Evolutionary conservation across 2,888 invertebrate genomes (phyloP), one percentile per base, ranked within the genome.

Genomic region (Cantharis lateralis): DNA sequence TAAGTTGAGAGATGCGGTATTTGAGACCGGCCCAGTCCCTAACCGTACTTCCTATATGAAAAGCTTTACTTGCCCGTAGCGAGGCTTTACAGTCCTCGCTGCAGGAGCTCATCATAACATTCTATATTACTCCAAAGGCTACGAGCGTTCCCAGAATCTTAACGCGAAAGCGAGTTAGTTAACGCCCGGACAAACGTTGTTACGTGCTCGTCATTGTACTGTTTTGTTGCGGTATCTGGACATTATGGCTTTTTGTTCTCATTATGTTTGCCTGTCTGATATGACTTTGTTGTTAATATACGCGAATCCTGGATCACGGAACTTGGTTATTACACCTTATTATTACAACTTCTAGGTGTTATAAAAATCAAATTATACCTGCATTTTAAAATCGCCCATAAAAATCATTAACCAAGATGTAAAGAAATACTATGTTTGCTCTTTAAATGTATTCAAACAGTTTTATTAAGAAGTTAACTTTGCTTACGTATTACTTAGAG

Each of bases 101-200:
- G 75, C 75, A 77, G 78, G 74, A 77, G 79, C 80, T 79, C 80
- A 79, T 81, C 81, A 81, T 81, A 81, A 81, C 80, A 81, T 80
- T 66, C 81, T 81, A 80, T 81, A 81, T 80, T 81, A 81, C 75
- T 75, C 79, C 75, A 75, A 75, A 75, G 79, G 79, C 75, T 69
- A 72, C 16, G 74, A 75, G 74, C 79, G 78, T 72, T 72, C 66
- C 77, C 72, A 76, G 81, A 81, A 81, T 81, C 78, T 79, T 80
- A 80, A 80, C 80, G 71, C 79, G 78, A 66, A 71, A 68, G 69
- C 72, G 76, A 78, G 81, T 81, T 81, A 81, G 81, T 81, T 81
- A 81, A 81, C 81, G 79, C 80, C 79, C 75, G 79, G 80, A 80
- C 80, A 80, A 80, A 80, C 80, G 80, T 75, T 73, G 80, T 79